These are phyloP conservation scores for Vidua chalybeata DNA, from an alignment of 2,113 vertebrate species.

Conservation along the genomic window DNA sequence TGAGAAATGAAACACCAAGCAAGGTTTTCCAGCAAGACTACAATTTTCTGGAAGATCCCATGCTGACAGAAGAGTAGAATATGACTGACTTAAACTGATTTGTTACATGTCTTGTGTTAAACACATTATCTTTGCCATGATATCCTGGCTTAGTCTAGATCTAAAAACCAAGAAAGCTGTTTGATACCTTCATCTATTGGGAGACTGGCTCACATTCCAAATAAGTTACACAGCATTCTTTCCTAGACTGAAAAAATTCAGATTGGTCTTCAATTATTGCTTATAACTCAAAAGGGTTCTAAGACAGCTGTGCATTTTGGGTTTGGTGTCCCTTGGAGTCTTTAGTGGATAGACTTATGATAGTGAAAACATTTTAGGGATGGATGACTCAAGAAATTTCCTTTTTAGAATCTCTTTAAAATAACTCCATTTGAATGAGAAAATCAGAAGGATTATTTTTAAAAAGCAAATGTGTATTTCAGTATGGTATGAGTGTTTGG, in stretches of 20 bases:
- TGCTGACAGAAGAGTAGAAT: background rate
- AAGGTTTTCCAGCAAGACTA: background rate
- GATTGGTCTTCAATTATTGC: background rate
- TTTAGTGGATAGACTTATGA: background rate
- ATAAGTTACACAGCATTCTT: background rate
- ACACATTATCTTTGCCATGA: background rate
- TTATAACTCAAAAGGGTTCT: background rate
- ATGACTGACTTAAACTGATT: background rate
- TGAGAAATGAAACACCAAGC: background rate
- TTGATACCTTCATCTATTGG: background rate
- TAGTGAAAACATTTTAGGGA: background rate
- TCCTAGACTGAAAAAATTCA: background rate
- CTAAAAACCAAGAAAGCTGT: background rate
- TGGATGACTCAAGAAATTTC: constrained; percentile 30
- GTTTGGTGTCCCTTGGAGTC: background rate
- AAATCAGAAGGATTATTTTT: background rate
- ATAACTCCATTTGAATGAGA: constrained; percentile 16
- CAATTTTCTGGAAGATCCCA: background rate
- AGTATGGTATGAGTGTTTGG: background rate
- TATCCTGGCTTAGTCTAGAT: background rate
- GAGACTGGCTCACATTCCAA: background rate
- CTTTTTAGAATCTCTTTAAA: background rate
- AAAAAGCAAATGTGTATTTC: background rate
- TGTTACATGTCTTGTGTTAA: background rate
- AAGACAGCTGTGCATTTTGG: background rate